phyloP scores from a whole-genome alignment of 2,888 invertebrate genomes.

The Elegia similella region DNA sequence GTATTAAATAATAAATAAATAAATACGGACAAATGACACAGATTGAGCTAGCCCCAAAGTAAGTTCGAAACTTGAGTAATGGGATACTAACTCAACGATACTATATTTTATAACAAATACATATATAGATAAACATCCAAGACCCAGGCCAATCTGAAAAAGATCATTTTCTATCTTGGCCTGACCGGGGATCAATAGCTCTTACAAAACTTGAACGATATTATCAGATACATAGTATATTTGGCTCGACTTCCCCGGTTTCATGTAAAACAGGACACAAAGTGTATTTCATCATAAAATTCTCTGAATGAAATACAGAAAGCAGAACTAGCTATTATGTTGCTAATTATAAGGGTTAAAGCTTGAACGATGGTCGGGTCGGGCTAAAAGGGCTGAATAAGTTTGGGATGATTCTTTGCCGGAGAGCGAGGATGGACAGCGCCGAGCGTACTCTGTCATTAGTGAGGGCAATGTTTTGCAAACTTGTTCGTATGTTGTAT shows the following conservation, averaged over 20 bases:
- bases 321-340: conserved; percentile 44
- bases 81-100: too few relatives aligned
- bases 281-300: not conserved
- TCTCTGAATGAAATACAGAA: conserved; percentile 24
- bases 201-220: too few relatives aligned
- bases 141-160: too few relatives aligned
- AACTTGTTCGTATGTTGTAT: conserved; percentile 46
- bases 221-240: not conserved
- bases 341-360: conserved; percentile 65
- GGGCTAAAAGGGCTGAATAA: conserved; percentile 61
- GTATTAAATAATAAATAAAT: not conserved
- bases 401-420: conserved; percentile 66
- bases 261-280: not conserved
- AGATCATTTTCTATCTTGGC: too few relatives aligned
- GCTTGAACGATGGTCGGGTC: conserved; percentile 49
- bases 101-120: too few relatives aligned
- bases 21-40: too few relatives aligned
- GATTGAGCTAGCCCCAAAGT: too few relatives aligned
- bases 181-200: too few relatives aligned
- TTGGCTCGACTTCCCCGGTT: too few relatives aligned
- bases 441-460: conserved; percentile 57
- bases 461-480: conserved; percentile 58
- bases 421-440: conserved; percentile 44
- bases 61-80: too few relatives aligned
- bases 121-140: too few relatives aligned